Evolutionary conservation across 2,797 vertebrate genomes (phyloP), one percentile per base, ranked within the genome.

Genomic region (Graptemys geographica): DNA sequence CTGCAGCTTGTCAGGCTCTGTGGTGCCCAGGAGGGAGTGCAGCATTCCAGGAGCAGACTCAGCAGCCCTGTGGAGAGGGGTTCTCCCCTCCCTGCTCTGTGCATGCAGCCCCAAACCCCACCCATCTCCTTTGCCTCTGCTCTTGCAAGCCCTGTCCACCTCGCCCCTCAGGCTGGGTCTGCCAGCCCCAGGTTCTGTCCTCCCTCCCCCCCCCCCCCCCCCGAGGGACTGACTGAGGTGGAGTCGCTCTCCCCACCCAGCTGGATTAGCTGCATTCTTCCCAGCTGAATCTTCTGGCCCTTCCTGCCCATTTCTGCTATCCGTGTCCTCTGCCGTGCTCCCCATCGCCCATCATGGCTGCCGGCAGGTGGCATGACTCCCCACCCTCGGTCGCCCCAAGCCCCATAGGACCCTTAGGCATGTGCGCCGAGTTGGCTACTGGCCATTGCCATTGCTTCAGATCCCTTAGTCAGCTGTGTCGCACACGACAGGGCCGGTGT

Each of bases 1-100:
- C 59, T 49, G 33, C 31, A 15, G 31, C 28, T 25, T 44, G 37
- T 18, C 28, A 44, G 51, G 83, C 51, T 16, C 55, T 37, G 65
- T 4, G 27, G 1, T 86, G 52, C 79, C 37, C 18, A 1, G 57
- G 44, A 55, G 62, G 27, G 90, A 25, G 49, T 0, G 0, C 2
- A 0, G 53, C 76, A 74, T 82, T 13, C 47, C 0, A 0, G 0
- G 53, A 57, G 65, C n/a, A 69, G 28, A 81, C 87, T 21, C 15
- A 59, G n/a, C 59, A 25, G 28, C 13, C 28, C 3, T 52, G 31
- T 3, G 15, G 80, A 52, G 49, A 41, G 41, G 47, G 47, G 9
- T 9, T 81, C n/a, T 28, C 55, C 56, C 25, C 41, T 10, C 15
- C 37, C 28, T 11, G 27, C 41, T 31, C 37, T 28, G 55, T 11